Conservation (phyloP, 2,797 vertebrate genomes). For the Balearica regulorum region DNA sequence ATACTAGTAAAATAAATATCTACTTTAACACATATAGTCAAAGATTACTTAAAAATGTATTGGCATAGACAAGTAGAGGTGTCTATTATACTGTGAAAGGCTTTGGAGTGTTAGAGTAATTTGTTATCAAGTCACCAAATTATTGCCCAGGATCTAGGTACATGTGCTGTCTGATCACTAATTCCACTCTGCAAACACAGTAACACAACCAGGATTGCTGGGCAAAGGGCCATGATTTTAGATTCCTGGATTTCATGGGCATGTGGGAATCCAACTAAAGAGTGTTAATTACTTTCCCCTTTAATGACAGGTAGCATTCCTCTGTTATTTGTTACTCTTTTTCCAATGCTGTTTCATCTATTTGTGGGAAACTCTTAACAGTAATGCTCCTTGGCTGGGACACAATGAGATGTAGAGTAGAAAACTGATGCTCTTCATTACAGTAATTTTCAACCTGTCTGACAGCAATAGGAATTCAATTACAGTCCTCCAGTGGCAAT, state of each 20-base stretch:
- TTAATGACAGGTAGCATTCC: neutral
- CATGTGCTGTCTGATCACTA: neutral
- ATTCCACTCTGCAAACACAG: neutral
- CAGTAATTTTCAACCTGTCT: constrained; percentile 59
- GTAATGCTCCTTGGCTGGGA: neutral
- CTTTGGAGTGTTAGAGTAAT: neutral
- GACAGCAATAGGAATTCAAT: constrained; percentile 67
- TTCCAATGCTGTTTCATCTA: neutral
- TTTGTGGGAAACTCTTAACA: neutral
- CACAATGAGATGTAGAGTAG: constrained; percentile 37
- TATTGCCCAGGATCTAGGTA: neutral
- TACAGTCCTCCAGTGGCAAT: constrained; percentile 62
- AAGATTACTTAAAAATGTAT: neutral
- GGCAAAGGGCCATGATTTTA: neutral
- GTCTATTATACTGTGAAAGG: neutral
- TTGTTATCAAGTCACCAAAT: accelerated
- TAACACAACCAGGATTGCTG: neutral
- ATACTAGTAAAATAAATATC: neutral
- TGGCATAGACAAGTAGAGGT: neutral
- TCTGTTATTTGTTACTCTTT: neutral
- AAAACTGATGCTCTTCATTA: constrained; percentile 59
- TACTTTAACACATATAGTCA: accelerated
- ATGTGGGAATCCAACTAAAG: neutral
- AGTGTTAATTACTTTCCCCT: neutral
- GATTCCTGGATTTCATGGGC: neutral